Conservation (phyloP, 2,113 vertebrate genomes). For the Microcebus lehilahytsara region DNA sequence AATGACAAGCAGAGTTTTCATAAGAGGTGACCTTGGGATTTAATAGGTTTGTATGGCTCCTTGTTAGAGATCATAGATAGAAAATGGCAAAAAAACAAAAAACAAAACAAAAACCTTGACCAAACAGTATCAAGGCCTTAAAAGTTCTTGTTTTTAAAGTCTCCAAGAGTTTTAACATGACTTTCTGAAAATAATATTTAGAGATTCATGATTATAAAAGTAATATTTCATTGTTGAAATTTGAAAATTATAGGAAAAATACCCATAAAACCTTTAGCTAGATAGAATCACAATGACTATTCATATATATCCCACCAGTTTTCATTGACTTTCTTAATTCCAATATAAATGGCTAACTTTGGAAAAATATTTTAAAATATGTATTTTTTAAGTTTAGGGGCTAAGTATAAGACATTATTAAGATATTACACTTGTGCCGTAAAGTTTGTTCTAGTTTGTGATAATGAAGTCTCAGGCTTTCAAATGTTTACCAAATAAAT, state of each 20-base stretch:
- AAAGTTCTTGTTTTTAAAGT: not conserved
- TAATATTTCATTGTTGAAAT: not conserved
- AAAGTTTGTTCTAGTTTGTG: not conserved
- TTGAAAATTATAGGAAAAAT: conserved; percentile 26
- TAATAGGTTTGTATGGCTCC: not conserved
- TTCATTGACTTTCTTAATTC: not conserved
- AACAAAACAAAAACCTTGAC: not conserved
- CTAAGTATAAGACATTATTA: conserved; percentile 38
- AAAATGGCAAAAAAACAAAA: not conserved
- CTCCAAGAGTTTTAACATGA: not conserved
- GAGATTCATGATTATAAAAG: not conserved
- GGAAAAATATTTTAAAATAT: not conserved
- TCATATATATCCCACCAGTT: not conserved
- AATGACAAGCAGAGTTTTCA: not conserved
- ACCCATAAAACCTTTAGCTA: not conserved
- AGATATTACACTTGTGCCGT: not conserved
- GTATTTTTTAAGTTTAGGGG: not conserved
- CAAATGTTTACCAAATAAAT: not conserved
- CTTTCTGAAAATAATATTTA: not conserved
- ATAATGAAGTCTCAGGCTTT: not conserved
- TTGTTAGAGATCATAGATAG: not conserved
- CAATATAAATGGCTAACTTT: not conserved
- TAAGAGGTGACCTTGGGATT: not conserved
- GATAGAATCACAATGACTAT: not conserved
- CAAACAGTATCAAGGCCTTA: not conserved